These are phyloP conservation scores for Paraplagusia blochii DNA, from an alignment of 2,113 vertebrate species.

Conservation along the genomic window DNA sequence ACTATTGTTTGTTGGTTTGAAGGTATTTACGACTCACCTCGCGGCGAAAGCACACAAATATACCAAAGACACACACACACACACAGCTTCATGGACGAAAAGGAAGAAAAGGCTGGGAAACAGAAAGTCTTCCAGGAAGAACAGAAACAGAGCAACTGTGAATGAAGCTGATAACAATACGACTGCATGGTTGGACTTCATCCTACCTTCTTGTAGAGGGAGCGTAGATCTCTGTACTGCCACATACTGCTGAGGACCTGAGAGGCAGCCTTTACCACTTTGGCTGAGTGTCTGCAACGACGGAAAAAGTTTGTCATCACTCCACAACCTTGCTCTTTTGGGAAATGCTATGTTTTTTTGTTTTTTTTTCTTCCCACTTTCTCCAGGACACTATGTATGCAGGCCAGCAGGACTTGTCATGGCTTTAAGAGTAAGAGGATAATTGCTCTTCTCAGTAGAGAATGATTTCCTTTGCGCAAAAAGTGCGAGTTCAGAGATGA, in stretches of 20 bases:
- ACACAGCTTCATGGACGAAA: neutral
- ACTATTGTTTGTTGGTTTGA: constrained; percentile 33
- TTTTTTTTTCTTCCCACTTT: constrained; percentile 18
- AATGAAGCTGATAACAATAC: neutral
- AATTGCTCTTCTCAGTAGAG: constrained; percentile 43
- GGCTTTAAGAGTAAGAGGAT: constrained; percentile 30
- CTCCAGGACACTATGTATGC: constrained; percentile 16
- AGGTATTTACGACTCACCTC: constrained; percentile 23
- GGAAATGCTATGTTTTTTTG: constrained; percentile 8
- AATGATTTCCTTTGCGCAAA: constrained; percentile 33
- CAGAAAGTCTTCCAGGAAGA: too few species aligned
- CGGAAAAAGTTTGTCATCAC: constrained; percentile 30
- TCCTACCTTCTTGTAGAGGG: constrained; percentile 99
- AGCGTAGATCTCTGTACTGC: constrained; percentile 99
- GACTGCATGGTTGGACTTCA: neutral
- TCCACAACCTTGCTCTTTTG: constrained; percentile 15
- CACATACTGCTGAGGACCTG: constrained; percentile 99
- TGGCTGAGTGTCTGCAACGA: constrained; percentile 90
- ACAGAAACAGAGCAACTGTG: too few species aligned
- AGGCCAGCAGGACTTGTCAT: constrained; percentile 14
- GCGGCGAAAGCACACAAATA: neutral
- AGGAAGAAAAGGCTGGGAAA: neutral
- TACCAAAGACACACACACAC: neutral
- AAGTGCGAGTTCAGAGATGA: constrained; percentile 42
- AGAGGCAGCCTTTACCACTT: constrained; percentile 99